Base-by-base conservation (phyloP, 1,140 invertebrate species). In the Lithobius niger region DNA sequence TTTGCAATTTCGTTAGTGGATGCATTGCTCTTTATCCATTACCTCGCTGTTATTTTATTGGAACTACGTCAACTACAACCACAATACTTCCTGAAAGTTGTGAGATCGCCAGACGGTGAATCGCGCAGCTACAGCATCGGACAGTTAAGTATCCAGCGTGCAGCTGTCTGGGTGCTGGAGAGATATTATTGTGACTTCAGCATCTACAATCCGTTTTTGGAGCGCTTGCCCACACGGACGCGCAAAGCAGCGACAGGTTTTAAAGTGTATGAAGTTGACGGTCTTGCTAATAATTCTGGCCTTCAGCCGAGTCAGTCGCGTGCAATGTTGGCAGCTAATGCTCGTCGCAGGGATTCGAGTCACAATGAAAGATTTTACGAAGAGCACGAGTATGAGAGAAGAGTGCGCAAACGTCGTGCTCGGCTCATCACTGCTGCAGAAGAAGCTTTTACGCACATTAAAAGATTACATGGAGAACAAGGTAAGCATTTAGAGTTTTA, bases 331-430 rank as follows among this genome's bases (percentile, higher is more conserved):
- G 79, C 81, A 3, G 79, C 80, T 0, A 82, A 83, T 66, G 64
- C 66, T 50, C 58, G 66, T 54, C 78, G 88, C 22, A 79, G 91
- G 63, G 88, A 88, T 61, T 81, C 82, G 3, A 87, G 88, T 63
- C 93, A 97, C 71, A 97, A 97, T 70, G 94, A 97, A 69, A 76
- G 91, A 18, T 97, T 97, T 69, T 95, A 97, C 67, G 93, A 97
- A 70, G 93, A 98, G 70, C 87, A 94, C 66, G 94, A 99, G 71
- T 95, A 95, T 66, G 93, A 96, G 61, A 75, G 92, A 47, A 74
- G 94, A 45, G 89, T 98, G 18, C 79, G 86, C 54, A 98, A 97
- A 68, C 74, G 95, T 0, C 79, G 82, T 62, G 90, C 92, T 1
- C 74, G 94, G 19, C 73, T 98, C 1, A 79, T 96, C 16, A 87